Conservation (phyloP, 2,113 vertebrate species). For the Epinephelus lanceolatus region DNA sequence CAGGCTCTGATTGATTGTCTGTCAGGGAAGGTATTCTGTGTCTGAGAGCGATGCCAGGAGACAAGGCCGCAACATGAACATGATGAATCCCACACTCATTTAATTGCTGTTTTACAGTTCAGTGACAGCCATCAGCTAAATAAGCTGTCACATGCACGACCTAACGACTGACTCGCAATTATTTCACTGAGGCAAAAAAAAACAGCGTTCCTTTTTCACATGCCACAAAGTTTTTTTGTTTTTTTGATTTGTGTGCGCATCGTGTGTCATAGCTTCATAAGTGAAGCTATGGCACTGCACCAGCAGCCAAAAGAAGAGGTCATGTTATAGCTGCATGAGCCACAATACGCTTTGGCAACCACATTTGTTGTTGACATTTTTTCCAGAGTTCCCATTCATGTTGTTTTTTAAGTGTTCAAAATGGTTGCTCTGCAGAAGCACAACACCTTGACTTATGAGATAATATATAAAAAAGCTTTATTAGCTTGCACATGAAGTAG, state of each 20-base stretch:
- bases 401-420: neutral
- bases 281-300: neutral
- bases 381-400: neutral
- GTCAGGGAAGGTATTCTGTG: conserved; percentile 58
- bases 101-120: conserved; percentile 78
- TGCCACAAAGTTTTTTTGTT: conserved; percentile 8
- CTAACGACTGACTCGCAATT: conserved; percentile 57
- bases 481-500: neutral
- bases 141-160: conserved; percentile 67
- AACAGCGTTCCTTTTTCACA: conserved; percentile 5
- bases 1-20: conserved; percentile 51
- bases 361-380: neutral
- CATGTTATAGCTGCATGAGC: neutral
- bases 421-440: neutral
- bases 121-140: conserved; percentile 73
- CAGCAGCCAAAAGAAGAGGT: neutral
- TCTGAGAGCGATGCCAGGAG: conserved; percentile 63
- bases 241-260: neutral
- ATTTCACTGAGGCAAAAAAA: conserved; percentile 29
- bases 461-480: neutral
- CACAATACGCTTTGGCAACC: neutral
- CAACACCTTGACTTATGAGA: neutral
- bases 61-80: conserved; percentile 61
- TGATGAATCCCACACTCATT: conserved; percentile 69
- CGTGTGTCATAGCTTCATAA: neutral